Conservation (phyloP, 2,797 vertebrate genomes). For the Enteromius radiatus region DNA sequence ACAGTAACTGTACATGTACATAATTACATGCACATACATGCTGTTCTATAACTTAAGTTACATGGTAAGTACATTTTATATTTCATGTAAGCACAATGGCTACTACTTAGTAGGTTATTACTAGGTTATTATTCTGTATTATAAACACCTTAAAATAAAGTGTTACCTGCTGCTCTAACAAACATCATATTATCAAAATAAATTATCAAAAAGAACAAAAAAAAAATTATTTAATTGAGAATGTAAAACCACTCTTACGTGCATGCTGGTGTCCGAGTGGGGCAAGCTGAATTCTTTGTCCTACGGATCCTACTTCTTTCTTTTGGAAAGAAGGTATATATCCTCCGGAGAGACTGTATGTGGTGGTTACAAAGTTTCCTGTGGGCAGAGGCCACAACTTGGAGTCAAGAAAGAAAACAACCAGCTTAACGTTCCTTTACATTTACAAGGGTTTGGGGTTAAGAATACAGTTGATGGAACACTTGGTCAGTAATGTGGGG, state of each 20-base stretch:
- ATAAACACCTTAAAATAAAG: too few relatives aligned
- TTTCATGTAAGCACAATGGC: too few relatives aligned
- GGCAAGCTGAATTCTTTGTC: slow-evolving; percentile 91
- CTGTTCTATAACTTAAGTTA: too few relatives aligned
- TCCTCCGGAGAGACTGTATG: slow-evolving; percentile 77
- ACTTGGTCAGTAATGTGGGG: neutral
- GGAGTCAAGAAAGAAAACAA: slow-evolving; percentile 63
- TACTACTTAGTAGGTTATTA: too few relatives aligned
- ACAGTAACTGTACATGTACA: too few relatives aligned
- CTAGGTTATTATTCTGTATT: too few relatives aligned
- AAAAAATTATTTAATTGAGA: neutral
- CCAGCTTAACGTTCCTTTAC: neutral
- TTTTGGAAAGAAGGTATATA: slow-evolving; percentile 91
- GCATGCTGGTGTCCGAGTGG: slow-evolving; percentile 79
- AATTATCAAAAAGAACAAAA: neutral
- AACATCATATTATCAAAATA: neutral
- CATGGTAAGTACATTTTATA: too few relatives aligned
- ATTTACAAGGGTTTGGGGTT: neutral
- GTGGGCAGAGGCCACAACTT: slow-evolving; percentile 47
- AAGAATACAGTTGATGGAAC: neutral
- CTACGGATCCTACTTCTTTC: slow-evolving; percentile 92
- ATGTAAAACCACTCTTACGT: slow-evolving; percentile 76
- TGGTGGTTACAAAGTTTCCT: slow-evolving; percentile 81
- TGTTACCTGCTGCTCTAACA: too few relatives aligned
- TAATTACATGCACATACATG: too few relatives aligned